Base-by-base conservation (phyloP, 2,888 invertebrate species). In the Andrena bucephala region DNA sequence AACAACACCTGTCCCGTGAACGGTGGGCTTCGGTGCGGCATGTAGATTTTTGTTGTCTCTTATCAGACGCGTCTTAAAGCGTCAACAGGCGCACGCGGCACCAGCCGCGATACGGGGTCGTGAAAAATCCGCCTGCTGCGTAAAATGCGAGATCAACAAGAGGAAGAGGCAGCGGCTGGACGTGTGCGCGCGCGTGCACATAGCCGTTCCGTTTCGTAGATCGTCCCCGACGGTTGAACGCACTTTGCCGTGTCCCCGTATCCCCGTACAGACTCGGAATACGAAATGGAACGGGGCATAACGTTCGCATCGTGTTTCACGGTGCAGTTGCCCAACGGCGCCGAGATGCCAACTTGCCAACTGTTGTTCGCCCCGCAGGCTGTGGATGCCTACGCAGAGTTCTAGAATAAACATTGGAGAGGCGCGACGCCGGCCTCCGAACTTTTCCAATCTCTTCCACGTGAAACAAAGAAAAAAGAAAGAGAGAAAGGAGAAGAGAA, bases 331-430 rank as follows among this genome's bases (percentile, higher is more conserved):
- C 77, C 52, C 74, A 74, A 77, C 52, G 52, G 33, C 36, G 10
- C 27, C 20, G 33, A 16, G 48, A 68, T 29, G 54, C 68, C 31
- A 42, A 63, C 10, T 20, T 20, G 20, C 20, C 20, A 20, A 20
- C 20, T 20, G 20, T 20, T 20, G 42, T 73, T 42, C 74, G 24
- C 52, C 2, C 52, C 8, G n/a, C 8, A 20, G 2, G 52, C n/a
- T 52, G 8, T 2, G 10, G 29, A 52, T 60, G 29, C 36, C 65
- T 66, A 52, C 36, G 66, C 67, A 5, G 36, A n/a, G 29, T 73
- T 77, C 36, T 67, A 42, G 59, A 60, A 76, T 70, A 79, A 79
- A 79, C 59, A 70, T 66, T 52, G 24, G 57, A 57, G 48, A 50
- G 57, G 36, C 57, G 33, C 2, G 1, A 16, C 29, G 20, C 29